Evolutionary conservation across 2,888 invertebrate genomes (phyloP).

Genomic region (Gastracanthus pulcherrimus): DNA sequence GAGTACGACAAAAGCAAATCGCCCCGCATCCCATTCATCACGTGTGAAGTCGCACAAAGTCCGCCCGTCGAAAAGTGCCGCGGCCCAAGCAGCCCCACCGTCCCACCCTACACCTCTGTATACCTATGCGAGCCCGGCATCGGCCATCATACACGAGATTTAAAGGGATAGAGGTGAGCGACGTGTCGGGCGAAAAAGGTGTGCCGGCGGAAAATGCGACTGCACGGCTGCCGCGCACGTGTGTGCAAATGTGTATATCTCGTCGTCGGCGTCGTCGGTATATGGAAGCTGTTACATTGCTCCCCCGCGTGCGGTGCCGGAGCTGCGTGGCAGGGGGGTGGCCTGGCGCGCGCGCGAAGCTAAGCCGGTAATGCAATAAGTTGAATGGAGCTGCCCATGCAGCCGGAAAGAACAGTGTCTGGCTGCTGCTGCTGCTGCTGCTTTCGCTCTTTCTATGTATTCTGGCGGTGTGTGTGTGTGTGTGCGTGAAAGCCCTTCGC

Average conservation of each 20-base stretch:
- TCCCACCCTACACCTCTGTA: neutral
- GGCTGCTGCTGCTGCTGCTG: neutral
- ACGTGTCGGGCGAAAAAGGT: constrained; percentile 65
- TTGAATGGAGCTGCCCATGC: constrained; percentile 64
- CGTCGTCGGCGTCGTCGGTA: neutral
- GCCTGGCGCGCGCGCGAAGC: constrained; percentile 64
- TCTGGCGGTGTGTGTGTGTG: neutral
- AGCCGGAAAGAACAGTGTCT: constrained; percentile 31
- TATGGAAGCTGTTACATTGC: neutral
- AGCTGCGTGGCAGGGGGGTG: constrained; percentile 47
- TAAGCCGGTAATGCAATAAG: constrained; percentile 77
- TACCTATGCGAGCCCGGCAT: neutral
- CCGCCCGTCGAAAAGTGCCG: constrained; percentile 13
- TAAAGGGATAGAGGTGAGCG: constrained; percentile 66
- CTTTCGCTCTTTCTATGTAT: constrained; percentile 5
- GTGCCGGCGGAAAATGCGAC: constrained; percentile 69
- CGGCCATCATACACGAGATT: too few species aligned
- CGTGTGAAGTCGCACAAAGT: constrained; percentile 37
- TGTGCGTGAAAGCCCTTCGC: neutral
- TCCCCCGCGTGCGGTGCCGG: constrained; percentile 56
- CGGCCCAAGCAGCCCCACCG: neutral
- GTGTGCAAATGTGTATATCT: too few species aligned
- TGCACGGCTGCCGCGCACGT: neutral
- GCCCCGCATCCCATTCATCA: constrained; percentile 19
- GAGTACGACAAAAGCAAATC: neutral